Conservation (phyloP, 2,797 vertebrate species). For the Craterocephalus amniculus region DNA sequence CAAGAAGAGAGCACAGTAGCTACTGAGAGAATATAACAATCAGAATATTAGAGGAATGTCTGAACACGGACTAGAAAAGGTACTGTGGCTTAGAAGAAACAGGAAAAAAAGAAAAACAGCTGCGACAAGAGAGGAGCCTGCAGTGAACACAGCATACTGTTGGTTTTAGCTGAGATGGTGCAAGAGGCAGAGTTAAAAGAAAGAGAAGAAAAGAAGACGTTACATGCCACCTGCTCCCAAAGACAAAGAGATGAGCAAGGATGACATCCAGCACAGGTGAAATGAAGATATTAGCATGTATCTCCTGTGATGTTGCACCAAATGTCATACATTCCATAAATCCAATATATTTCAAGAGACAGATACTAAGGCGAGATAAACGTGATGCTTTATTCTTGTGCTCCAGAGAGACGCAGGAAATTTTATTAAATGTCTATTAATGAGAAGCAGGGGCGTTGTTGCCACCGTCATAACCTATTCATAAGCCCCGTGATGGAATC, state of each 20-base stretch:
- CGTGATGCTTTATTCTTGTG: neutral
- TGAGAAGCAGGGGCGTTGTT: constrained; percentile 62
- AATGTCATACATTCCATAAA: constrained; percentile 31
- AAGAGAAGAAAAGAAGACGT: constrained; percentile 11
- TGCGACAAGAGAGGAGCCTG: constrained; percentile 5
- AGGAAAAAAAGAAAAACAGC: constrained; percentile 1
- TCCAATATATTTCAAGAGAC: constrained; percentile 36
- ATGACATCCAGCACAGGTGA: constrained; percentile 42
- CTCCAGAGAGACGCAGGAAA: constrained; percentile 33
- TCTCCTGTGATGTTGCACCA: constrained; percentile 26
- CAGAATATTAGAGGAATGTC: constrained; percentile 17
- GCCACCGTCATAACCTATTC: constrained; percentile 78
- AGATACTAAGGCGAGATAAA: constrained; percentile 50
- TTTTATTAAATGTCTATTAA: constrained; percentile 71
- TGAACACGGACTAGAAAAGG: constrained; percentile 22
- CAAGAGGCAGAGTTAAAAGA: constrained; percentile 32
- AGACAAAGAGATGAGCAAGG: constrained; percentile 36
- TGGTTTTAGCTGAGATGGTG: constrained; percentile 32
- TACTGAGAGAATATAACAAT: constrained; percentile 18
- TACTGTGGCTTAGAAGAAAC: neutral
- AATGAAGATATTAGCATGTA: constrained; percentile 42
- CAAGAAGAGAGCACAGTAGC: neutral
- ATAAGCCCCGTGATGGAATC: constrained; percentile 71
- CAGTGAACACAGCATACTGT: constrained; percentile 22
- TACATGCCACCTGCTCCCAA: constrained; percentile 22